phyloP scores from a whole-genome alignment of 2,113 vertebrate species.

The Erinaceus europaeus region DNA sequence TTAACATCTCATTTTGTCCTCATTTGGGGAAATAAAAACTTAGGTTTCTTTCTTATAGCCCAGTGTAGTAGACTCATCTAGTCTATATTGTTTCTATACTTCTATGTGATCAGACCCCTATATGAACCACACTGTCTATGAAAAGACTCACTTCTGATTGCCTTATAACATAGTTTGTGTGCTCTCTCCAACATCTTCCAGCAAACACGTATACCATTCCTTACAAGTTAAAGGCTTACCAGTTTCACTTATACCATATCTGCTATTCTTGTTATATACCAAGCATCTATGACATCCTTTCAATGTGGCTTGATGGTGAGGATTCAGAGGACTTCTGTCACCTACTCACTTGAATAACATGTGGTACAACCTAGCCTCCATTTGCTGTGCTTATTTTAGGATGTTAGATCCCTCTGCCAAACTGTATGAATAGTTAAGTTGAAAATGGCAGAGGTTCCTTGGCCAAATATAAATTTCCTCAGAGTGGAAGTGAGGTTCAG shows the following conservation, averaged over 20 bases:
- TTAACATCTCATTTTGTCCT: not conserved
- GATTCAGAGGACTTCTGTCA: conserved; percentile 56
- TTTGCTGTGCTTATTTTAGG: conserved; percentile 42
- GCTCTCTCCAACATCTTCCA: not conserved
- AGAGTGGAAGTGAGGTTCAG: not conserved
- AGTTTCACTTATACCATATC: not conserved
- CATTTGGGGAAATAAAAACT: not conserved
- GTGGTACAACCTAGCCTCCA: conserved; percentile 45
- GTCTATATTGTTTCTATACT: not conserved
- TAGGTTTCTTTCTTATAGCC: not conserved
- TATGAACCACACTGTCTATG: not conserved
- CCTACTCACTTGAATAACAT: conserved; percentile 63
- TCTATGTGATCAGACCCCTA: not conserved
- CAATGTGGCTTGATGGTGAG: conserved; percentile 71
- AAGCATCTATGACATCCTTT: conserved; percentile 60
- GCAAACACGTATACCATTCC: not conserved
- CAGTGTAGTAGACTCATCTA: not conserved
- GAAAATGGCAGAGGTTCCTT: not conserved
- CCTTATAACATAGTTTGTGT: not conserved
- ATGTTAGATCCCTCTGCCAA: not conserved
- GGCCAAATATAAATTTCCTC: not conserved
- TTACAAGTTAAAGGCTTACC: not conserved
- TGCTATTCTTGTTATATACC: conserved; percentile 66
- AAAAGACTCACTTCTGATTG: not conserved
- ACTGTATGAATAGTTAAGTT: not conserved